phyloP scores from a whole-genome alignment of 2,113 vertebrate genomes.

The Datnioides undecimradiatus region DNA sequence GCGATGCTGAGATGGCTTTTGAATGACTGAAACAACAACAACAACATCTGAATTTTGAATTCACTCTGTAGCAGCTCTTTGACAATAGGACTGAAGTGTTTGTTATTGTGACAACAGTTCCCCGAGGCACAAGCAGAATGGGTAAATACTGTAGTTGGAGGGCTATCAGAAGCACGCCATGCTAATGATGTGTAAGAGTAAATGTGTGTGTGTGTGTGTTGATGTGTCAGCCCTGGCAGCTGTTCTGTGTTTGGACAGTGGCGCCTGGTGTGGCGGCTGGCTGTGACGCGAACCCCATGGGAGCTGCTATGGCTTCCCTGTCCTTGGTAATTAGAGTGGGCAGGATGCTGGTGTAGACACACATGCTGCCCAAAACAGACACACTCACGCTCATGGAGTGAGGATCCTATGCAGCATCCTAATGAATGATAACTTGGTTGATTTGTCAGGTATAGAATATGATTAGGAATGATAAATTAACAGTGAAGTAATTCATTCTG shows the following conservation, averaged over 20 bases:
- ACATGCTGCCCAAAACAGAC: slow-evolving; percentile 24
- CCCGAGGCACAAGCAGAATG: background rate
- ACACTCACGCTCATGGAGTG: background rate
- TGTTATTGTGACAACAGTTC: background rate
- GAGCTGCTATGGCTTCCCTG: slow-evolving; percentile 33
- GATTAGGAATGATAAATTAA: background rate
- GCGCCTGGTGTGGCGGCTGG: slow-evolving; percentile 42
- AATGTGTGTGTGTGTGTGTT: background rate
- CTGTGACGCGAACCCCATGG: slow-evolving; percentile 44
- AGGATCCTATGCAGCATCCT: background rate
- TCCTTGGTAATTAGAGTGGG: slow-evolving; percentile 54
- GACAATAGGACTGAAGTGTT: background rate
- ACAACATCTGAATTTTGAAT: background rate
- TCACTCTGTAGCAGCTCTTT: background rate
- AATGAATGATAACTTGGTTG: background rate
- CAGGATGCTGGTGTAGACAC: slow-evolving; percentile 35
- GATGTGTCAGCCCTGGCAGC: slow-evolving; percentile 24
- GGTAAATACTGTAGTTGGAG: background rate
- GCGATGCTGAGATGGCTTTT: background rate
- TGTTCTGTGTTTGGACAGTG: slow-evolving; percentile 28
- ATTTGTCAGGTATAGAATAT: background rate
- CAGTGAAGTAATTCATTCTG: too few relatives aligned
- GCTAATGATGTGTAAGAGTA: slow-evolving; percentile 26
- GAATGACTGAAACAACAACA: background rate
- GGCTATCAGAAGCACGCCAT: background rate